phyloP scores from a whole-genome alignment of 2,888 invertebrate species.

The Tetragnatha montana region DNA sequence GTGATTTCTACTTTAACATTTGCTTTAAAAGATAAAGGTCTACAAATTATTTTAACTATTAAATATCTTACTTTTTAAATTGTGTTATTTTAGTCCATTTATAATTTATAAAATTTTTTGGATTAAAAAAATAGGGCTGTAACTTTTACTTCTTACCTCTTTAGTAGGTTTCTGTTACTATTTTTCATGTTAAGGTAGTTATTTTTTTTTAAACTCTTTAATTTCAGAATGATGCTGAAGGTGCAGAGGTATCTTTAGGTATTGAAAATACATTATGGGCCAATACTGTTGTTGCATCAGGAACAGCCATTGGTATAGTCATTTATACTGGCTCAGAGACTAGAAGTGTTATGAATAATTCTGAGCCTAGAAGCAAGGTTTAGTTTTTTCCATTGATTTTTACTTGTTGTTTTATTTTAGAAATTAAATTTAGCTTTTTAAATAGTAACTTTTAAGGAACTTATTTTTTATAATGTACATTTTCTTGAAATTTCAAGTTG shows the following conservation, averaged over 20 bases:
- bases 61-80: not conserved
- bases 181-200: not conserved
- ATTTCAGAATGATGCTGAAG: slow-evolving; percentile 80
- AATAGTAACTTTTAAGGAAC: not conserved
- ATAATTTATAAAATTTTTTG: not conserved
- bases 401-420: not conserved
- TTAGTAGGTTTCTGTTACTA: not conserved
- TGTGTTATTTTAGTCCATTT: not conserved
- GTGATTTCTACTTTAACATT: not conserved
- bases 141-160: not conserved
- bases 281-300: slow-evolving; percentile 97
- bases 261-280: slow-evolving; percentile 99
- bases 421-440: no score
- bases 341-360: slow-evolving; percentile 98
- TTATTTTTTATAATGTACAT: not conserved
- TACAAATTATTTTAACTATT: not conserved
- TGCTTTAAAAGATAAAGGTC: not conserved
- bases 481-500: no score
- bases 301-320: slow-evolving; percentile 94
- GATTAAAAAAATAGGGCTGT: not conserved
- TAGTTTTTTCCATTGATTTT: not conserved
- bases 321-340: slow-evolving; percentile 98
- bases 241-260: slow-evolving; percentile 87
- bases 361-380: slow-evolving; percentile 96
- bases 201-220: not conserved